A percentile compares a stretch with the other conserved stretches of the same genome.
Conservation (phyloP, 1,140 invertebrate species). For the Lysiphlebus fabarum region DNA sequence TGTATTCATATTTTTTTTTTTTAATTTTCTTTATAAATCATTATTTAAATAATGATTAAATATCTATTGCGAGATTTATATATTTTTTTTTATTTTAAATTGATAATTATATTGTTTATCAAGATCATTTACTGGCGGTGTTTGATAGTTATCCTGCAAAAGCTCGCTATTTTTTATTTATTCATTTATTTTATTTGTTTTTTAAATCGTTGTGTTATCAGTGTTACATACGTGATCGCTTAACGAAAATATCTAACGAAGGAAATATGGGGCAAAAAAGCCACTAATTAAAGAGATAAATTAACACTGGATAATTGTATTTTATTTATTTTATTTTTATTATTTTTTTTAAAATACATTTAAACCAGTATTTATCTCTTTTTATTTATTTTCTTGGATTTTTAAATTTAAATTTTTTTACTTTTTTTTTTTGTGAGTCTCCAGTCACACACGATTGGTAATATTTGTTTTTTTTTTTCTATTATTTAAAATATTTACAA, state of each 20-base stretch:
- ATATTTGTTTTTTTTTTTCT: slow-evolving; percentile 39
- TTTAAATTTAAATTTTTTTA: not conserved
- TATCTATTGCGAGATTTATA: not conserved
- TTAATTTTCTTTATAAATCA: slow-evolving; percentile 14
- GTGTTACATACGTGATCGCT: no score
- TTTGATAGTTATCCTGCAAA: slow-evolving; percentile 4
- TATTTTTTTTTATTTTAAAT: not conserved
- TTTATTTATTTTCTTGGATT: slow-evolving; percentile 1
- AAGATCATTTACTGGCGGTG: not conserved
- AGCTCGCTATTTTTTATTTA: slow-evolving; percentile 15
- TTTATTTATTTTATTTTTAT: no score
- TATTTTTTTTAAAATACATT: no score
- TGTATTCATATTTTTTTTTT: slow-evolving; percentile 21
- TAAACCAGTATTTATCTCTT: no score
- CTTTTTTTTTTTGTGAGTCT: slow-evolving; percentile 28
- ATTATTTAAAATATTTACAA: slow-evolving; percentile 55
- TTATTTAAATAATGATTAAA: slow-evolving; percentile 18
- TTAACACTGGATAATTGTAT: no score
- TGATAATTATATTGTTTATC: not conserved
- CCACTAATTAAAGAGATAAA: no score
- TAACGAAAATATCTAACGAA: no score
- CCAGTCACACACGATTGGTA: slow-evolving; percentile 41
- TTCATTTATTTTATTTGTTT: slow-evolving; percentile 1
- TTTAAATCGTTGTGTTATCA: not conserved
- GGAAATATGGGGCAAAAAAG: no score